phyloP scores from a whole-genome alignment of 1,140 invertebrate species.

The Monochamus saltuarius region DNA sequence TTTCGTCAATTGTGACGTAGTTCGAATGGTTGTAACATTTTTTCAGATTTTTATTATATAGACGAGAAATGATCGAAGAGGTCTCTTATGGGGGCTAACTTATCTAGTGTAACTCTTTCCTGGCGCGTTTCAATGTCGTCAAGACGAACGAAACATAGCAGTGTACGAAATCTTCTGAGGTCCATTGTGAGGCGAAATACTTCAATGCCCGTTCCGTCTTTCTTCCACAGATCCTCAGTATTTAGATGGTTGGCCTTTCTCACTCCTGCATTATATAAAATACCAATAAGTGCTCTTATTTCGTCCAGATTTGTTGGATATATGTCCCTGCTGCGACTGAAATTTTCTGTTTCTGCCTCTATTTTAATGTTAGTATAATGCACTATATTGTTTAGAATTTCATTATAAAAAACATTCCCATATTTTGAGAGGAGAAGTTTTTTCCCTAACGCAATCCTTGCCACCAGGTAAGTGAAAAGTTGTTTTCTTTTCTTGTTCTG shows the following conservation, averaged over 20 bases:
- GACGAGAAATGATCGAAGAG: constrained; percentile 45
- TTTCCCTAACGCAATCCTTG: constrained; percentile 24
- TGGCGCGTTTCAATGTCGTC: constrained; percentile 30
- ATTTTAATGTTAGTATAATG: not conserved
- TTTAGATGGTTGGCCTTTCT: constrained; percentile 31
- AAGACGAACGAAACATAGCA: constrained; percentile 43
- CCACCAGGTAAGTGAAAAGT: constrained; percentile 15
- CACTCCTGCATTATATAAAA: constrained; percentile 29
- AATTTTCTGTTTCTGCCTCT: not conserved
- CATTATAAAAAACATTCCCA: constrained; percentile 2
- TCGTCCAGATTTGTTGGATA: not conserved
- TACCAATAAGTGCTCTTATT: constrained; percentile 19
- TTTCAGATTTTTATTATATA: constrained; percentile 36
- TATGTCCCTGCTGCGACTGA: not conserved
- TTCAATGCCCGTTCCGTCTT: constrained; percentile 34
- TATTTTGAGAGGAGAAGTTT: not conserved
- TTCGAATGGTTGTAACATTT: too few relatives aligned
- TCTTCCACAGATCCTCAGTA: constrained; percentile 39
- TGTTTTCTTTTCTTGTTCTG: not conserved
- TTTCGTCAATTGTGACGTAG: constrained; percentile 52
- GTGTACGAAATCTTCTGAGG: constrained; percentile 6
- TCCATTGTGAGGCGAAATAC: constrained; percentile 7
- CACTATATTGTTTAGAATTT: too few relatives aligned
- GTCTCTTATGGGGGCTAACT: constrained; percentile 44
- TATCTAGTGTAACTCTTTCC: constrained; percentile 39